These are phyloP conservation scores for Drosophila picticornis DNA, from an alignment of 2,888 invertebrate species.

Conservation along the genomic window DNA sequence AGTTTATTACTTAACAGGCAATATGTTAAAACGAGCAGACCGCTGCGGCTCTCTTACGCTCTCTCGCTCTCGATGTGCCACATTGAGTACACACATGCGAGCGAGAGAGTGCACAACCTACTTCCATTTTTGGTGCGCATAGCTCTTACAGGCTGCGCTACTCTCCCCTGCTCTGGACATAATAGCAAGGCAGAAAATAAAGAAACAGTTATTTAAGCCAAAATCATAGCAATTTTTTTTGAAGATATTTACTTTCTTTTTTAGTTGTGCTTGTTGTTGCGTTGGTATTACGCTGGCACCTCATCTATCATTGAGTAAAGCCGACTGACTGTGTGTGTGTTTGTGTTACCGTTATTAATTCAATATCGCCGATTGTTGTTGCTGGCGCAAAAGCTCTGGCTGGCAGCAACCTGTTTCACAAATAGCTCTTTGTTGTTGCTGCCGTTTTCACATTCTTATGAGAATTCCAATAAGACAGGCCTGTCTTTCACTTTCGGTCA, in stretches of 20 bases:
- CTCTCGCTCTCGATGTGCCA: slow-evolving; percentile 21
- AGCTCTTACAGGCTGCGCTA: slow-evolving; percentile 10
- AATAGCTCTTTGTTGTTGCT: slow-evolving; percentile 28
- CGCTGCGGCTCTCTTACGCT: slow-evolving; percentile 23
- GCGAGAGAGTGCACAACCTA: slow-evolving; percentile 56
- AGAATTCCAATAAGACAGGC: slow-evolving; percentile 72
- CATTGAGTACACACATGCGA: slow-evolving; percentile 51
- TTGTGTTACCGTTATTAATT: slow-evolving; percentile 46
- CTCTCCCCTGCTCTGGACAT: slow-evolving; percentile 18
- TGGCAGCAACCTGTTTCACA: slow-evolving; percentile 54
- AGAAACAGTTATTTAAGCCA: slow-evolving; percentile 59
- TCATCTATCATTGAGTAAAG: slow-evolving; percentile 25
- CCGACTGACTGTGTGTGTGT: slow-evolving; percentile 23
- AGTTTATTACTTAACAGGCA: slow-evolving; percentile 75
- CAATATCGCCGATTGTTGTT: slow-evolving; percentile 28
- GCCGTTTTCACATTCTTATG: slow-evolving; percentile 72
- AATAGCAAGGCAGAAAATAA: slow-evolving; percentile 20
- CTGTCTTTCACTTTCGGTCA: slow-evolving; percentile 72
- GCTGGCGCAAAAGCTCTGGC: slow-evolving; percentile 25
- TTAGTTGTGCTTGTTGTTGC: slow-evolving; percentile 28
- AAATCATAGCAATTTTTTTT: slow-evolving; percentile 50
- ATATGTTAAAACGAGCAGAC: slow-evolving; percentile 41
- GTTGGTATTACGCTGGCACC: slow-evolving; percentile 51
- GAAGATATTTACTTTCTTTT: slow-evolving; percentile 64
- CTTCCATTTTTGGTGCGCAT: slow-evolving; percentile 59